Evolutionary conservation across 2,888 invertebrate species (phyloP), one percentile per base, ranked within the genome.

Genomic region (Nycteola revayana): DNA sequence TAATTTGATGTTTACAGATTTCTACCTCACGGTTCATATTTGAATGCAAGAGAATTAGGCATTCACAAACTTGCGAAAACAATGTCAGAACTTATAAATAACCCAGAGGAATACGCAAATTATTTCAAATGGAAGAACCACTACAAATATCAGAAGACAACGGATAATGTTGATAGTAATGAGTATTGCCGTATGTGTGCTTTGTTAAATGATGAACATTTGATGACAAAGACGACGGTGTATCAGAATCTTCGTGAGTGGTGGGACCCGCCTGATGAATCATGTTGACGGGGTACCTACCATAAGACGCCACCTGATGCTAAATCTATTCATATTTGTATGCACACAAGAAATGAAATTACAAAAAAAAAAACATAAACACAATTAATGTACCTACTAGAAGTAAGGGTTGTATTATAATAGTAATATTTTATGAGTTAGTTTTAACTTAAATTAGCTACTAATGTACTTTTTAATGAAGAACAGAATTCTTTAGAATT

Each of bases 91-190:
- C 45, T 88, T 0, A 80, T 84, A 3, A 53, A 64, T 1, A 43
- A 76, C 11, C 67, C 66, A 1, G 67, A 69, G 0, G 32, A 64
- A 18, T 87, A 86, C 14, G 59, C 64, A 0, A 55, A 78, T 10
- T 85, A 71, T 49, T 86, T 87, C 41, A 69, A 49, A 41, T 87
- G 86, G 86, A 72, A 56, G 29, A 82, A 75, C 17, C 70, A 86
- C 42, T 88, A 87, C 36, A 60, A 65, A 0, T 87, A 71, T 27
- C 58, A 81, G 30, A 55, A 41, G 25, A 72, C 69, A 24, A 36
- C 32, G 9, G 72, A 70, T 2, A 65, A 50, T 10, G 9, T 53
- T 5, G 76, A 81, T 18, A 83, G 80, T 0, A 68, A 86, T 28
- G 83, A 82, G 28, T 79, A 82, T 32, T 87, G 87, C 43, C 56